A percentile compares a stretch with the other conserved stretches of the same genome.
Evolutionary conservation across 2,888 invertebrate species (phyloP).

Genomic region (Conomelus anceps): DNA sequence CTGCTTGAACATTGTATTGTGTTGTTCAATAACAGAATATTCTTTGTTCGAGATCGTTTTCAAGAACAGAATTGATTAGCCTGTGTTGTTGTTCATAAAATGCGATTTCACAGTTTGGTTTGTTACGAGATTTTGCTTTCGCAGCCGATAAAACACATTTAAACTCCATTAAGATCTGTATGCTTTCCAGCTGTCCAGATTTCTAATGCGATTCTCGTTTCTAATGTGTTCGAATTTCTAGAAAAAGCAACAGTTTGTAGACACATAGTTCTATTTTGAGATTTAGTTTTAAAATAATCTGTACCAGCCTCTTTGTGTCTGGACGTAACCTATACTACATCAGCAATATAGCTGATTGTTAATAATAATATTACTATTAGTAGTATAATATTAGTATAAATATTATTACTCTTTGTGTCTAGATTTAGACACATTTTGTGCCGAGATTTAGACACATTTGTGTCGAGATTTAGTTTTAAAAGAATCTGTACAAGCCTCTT

Average conservation of each 20-base stretch:
- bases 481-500: too few relatives aligned
- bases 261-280: not conserved
- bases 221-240: not conserved
- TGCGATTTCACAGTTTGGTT: not conserved
- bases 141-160: not conserved
- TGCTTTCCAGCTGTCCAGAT: too few relatives aligned
- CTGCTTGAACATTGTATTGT: not conserved
- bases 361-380: too few relatives aligned
- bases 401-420: too few relatives aligned
- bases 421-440: too few relatives aligned
- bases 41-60: not conserved
- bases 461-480: too few relatives aligned
- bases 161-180: not conserved
- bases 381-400: too few relatives aligned
- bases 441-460: too few relatives aligned
- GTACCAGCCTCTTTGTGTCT: not conserved
- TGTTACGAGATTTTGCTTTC: not conserved
- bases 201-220: not conserved
- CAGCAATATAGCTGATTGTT: too few relatives aligned
- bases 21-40: not conserved
- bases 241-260: not conserved
- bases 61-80: not conserved
- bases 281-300: not conserved
- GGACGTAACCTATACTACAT: too few relatives aligned
- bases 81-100: not conserved